phyloP scores from a whole-genome alignment of 2,113 vertebrate species.

The Burhinus bistriatus region DNA sequence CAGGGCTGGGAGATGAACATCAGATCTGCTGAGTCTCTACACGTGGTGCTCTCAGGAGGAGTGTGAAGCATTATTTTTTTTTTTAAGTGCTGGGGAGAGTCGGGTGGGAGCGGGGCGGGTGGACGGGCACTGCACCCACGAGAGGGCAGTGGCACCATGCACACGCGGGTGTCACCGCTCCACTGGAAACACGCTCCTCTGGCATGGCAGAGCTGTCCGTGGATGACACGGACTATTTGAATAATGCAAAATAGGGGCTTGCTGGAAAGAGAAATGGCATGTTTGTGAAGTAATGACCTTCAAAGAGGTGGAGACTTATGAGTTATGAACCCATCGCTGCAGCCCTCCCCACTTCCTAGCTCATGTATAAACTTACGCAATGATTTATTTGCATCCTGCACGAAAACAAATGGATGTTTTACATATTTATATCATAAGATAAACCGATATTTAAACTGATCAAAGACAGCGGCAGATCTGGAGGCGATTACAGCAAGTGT shows the following conservation, averaged over 20 bases:
- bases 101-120: not conserved
- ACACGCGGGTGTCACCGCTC: rapidly evolving
- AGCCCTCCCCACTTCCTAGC: not conserved
- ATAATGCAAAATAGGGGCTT: not conserved
- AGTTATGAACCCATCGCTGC: not conserved
- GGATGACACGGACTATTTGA: not conserved
- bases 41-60: not conserved
- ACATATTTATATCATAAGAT: slow-evolving; percentile 73
- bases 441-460: slow-evolving; percentile 56
- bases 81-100: rapidly evolving
- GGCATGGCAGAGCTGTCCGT: rapidly evolving
- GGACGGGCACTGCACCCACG: not conserved
- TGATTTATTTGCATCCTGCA: slow-evolving; percentile 71
- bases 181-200: rapidly evolving
- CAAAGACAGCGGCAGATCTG: slow-evolving; percentile 71
- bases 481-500: slow-evolving; percentile 69
- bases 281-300: not conserved
- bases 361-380: slow-evolving; percentile 15
- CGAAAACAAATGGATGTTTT: slow-evolving; percentile 67
- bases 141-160: not conserved
- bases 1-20: not conserved
- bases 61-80: not conserved
- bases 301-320: slow-evolving; percentile 2
- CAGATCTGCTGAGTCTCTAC: rapidly evolving
- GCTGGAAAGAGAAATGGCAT: not conserved